phyloP scores from a whole-genome alignment of 2,113 vertebrate species.

The Cervus canadensis region DNA sequence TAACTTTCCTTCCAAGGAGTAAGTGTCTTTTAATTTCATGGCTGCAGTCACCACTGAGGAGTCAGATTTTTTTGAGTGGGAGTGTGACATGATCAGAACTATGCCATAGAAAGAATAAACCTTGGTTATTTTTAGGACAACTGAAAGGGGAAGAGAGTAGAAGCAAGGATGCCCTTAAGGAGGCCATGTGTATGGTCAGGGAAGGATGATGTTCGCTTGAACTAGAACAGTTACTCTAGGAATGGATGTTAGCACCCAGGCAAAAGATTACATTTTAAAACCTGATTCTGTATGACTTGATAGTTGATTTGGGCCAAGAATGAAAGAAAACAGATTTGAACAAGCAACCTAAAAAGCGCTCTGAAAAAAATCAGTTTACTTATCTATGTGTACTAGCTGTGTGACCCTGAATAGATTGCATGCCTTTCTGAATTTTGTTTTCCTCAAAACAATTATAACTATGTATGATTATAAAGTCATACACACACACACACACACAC shows the following conservation, averaged over 20 bases:
- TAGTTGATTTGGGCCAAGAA: background rate
- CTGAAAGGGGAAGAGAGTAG: background rate
- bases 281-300: background rate
- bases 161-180: background rate
- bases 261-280: background rate
- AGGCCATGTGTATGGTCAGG: background rate
- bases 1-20: too few species aligned
- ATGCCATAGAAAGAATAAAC: background rate
- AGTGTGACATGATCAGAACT: background rate
- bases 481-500: background rate
- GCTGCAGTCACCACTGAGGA: background rate
- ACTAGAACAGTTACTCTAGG: background rate
- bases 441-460: background rate
- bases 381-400: background rate
- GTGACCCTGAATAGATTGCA: background rate
- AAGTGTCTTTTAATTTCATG: too few species aligned
- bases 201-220: background rate
- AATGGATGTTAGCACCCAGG: background rate
- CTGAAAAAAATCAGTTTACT: background rate
- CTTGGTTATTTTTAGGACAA: background rate
- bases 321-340: background rate
- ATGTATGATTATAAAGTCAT: background rate
- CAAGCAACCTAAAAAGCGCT: background rate
- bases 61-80: background rate
- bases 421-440: background rate